Evolutionary conservation across 2,797 vertebrate species (phyloP).

Genomic region (Lemur catta): DNA sequence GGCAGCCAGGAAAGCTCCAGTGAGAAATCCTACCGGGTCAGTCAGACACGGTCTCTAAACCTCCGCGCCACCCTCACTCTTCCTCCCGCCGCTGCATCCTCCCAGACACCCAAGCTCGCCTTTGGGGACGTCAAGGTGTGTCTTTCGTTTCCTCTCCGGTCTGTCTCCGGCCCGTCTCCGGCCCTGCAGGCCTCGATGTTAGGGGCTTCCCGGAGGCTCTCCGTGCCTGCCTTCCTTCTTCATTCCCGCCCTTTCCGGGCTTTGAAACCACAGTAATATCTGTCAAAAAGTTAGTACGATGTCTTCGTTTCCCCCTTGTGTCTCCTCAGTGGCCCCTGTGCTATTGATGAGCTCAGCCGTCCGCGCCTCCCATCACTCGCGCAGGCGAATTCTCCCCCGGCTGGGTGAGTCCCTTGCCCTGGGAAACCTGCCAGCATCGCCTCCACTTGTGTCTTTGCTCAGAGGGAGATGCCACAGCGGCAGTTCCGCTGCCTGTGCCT

Average conservation of each 20-base stretch:
- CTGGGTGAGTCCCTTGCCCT: background rate
- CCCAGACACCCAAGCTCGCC: no score
- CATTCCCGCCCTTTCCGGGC: no score
- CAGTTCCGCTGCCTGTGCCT: background rate
- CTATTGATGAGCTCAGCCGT: no score
- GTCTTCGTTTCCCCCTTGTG: no score
- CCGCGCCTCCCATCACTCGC: background rate
- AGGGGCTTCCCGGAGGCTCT: background rate
- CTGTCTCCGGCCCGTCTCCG: background rate
- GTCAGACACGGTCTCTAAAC: background rate
- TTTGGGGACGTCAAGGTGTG: rapidly evolving
- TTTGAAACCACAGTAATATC: no score
- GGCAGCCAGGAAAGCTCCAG: background rate
- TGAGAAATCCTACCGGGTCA: rapidly evolving
- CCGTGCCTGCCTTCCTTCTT: no score
- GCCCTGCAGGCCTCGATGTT: background rate
- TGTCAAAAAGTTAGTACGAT: no score
- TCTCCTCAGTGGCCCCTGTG: no score
- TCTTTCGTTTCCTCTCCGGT: rapidly evolving
- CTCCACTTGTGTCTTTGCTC: background rate
- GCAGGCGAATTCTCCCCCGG: background rate
- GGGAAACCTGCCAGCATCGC: background rate
- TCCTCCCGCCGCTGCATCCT: background rate
- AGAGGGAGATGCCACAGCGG: background rate
- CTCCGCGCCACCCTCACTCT: no score